These are phyloP conservation scores for Notodonta ziczac DNA, from an alignment of 2,888 invertebrate species.

Conservation along the genomic window DNA sequence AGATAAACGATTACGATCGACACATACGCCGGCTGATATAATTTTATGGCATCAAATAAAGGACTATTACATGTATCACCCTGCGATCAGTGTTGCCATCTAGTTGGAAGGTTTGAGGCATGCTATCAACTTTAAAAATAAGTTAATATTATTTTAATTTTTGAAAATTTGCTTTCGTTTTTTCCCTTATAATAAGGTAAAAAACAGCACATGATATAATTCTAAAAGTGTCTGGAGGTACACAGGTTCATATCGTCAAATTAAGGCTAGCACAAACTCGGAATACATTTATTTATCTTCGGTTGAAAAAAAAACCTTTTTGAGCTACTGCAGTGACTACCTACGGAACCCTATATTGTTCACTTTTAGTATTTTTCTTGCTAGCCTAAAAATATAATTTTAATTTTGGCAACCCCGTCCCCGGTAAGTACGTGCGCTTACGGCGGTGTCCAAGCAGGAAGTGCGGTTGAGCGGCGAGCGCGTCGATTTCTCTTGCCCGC, in stretches of 20 bases:
- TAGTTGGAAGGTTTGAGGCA: neutral
- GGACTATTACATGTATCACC: constrained; percentile 55
- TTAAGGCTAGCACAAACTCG: no score
- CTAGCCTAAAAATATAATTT: constrained; percentile 6
- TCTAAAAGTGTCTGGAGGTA: no score
- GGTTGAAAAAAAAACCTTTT: no score
- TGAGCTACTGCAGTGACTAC: no score
- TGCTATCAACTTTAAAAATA: neutral
- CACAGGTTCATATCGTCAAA: no score
- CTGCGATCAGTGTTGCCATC: constrained; percentile 34
- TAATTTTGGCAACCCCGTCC: neutral
- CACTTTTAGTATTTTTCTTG: no score
- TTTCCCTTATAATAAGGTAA: no score
- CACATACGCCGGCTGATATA: constrained; percentile 51
- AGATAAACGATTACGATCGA: constrained; percentile 46
- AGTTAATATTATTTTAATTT: neutral
- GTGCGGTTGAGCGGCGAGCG: constrained; percentile 52
- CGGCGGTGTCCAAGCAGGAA: constrained; percentile 66
- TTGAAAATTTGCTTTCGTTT: neutral
- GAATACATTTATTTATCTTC: no score
- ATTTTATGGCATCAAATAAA: constrained; percentile 65
- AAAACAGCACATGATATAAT: no score
- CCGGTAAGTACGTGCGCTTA: constrained; percentile 50
- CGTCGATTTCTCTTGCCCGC: constrained; percentile 53
- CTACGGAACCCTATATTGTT: no score